Conservation (phyloP, 2,888 invertebrate species). For the Trichopoda pennipes region DNA sequence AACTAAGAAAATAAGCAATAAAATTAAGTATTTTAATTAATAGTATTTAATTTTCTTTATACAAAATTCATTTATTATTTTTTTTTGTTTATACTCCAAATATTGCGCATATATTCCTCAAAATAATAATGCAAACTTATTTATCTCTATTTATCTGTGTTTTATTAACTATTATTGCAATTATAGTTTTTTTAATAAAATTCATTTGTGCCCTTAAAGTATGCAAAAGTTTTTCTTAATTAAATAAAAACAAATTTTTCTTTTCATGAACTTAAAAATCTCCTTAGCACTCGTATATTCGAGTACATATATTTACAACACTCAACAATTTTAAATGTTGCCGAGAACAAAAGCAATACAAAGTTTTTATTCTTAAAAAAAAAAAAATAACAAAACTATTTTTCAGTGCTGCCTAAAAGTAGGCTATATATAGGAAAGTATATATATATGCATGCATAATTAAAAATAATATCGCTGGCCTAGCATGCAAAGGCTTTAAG, state of each 20-base stretch:
- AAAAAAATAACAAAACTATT: too few relatives aligned
- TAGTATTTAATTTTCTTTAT: too few relatives aligned
- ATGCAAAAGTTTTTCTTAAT: constrained; percentile 13
- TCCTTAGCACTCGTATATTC: not conserved
- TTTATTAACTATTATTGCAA: too few relatives aligned
- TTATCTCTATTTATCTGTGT: too few relatives aligned
- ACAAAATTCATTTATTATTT: too few relatives aligned
- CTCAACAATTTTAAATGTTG: constrained; percentile 27
- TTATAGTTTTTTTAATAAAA: too few relatives aligned
- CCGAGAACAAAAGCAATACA: constrained; percentile 22
- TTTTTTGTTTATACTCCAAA: too few relatives aligned
- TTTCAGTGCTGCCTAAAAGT: constrained; percentile 39
- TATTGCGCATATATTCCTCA: too few relatives aligned
- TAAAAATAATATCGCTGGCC: not conserved
- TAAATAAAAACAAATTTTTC: constrained; percentile 2
- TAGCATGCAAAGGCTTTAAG: too few relatives aligned
- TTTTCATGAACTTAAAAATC: not conserved
- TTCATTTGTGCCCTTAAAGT: constrained; percentile 7
- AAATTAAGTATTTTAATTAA: too few relatives aligned
- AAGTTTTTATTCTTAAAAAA: not conserved
- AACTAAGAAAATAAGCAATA: too few relatives aligned
- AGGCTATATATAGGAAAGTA: constrained; percentile 23
- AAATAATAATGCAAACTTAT: too few relatives aligned
- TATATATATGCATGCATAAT: not conserved
- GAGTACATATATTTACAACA: constrained; percentile 8